Evolutionary conservation across 2,888 invertebrate species (phyloP).

Genomic region (Eupsilia transversa): DNA sequence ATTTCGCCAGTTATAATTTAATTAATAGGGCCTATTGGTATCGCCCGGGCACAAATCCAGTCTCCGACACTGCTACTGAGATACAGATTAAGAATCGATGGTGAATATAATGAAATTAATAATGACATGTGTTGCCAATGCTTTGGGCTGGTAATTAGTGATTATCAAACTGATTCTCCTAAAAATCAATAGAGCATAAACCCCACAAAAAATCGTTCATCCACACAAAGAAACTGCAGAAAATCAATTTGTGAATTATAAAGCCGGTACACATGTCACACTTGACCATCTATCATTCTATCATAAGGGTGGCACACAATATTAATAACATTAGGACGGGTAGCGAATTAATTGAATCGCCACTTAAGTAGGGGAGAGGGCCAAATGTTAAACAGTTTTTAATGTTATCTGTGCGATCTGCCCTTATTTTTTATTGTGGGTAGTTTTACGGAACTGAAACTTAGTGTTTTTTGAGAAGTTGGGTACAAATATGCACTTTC

Average conservation of each 20-base stretch:
- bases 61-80: background rate
- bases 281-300: constrained; percentile 82
- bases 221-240: constrained; percentile 61
- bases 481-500: too few species aligned
- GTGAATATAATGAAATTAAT: background rate
- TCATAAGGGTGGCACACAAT: constrained; percentile 80
- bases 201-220: constrained; percentile 41
- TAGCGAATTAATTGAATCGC: constrained; percentile 83
- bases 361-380: constrained; percentile 72
- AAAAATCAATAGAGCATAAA: constrained; percentile 45
- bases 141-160: background rate
- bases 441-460: too few species aligned
- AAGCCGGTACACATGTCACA: constrained; percentile 86
- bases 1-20: too few species aligned
- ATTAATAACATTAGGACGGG: constrained; percentile 83
- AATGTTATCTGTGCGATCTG: constrained; percentile 79
- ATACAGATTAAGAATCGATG: background rate
- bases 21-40: background rate
- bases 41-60: background rate
- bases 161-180: constrained; percentile 2
- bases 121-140: background rate
- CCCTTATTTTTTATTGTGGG: constrained; percentile 53
- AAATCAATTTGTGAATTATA: constrained; percentile 83
- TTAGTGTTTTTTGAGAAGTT: too few species aligned
- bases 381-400: constrained; percentile 89